Evolutionary conservation across 2,888 invertebrate genomes (phyloP).

Genomic region (Clostera curtula): DNA sequence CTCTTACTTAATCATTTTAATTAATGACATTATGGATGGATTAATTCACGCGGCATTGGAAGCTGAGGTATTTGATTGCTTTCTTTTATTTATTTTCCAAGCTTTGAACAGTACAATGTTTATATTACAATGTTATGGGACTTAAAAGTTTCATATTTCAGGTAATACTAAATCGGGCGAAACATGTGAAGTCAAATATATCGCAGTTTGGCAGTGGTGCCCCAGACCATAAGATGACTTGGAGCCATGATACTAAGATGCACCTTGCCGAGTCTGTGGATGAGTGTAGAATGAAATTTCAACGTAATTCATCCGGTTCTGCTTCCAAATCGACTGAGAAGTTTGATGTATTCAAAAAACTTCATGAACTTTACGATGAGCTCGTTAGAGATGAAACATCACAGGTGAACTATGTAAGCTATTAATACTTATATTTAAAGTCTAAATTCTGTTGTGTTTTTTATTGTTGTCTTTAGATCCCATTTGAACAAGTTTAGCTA

Average conservation of each 20-base stretch:
- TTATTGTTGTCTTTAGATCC: slow-evolving; percentile 1
- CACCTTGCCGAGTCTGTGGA: slow-evolving; percentile 67
- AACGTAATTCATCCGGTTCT: slow-evolving; percentile 54
- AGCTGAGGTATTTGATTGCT: slow-evolving; percentile 65
- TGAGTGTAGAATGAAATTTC: slow-evolving; percentile 66
- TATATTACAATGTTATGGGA: slow-evolving; percentile 12
- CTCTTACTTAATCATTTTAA: slow-evolving; percentile 60
- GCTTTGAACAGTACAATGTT: slow-evolving; percentile 18
- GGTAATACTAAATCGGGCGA: slow-evolving; percentile 67
- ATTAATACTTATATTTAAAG: slow-evolving; percentile 1
- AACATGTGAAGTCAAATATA: slow-evolving; percentile 67
- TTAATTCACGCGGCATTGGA: slow-evolving; percentile 75
- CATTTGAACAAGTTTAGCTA: too few relatives aligned
- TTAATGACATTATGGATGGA: slow-evolving; percentile 74
- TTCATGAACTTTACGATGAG: slow-evolving; percentile 67
- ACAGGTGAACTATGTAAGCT: slow-evolving; percentile 64
- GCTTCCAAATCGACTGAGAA: slow-evolving; percentile 52
- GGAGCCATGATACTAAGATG: slow-evolving; percentile 71
- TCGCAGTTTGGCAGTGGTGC: slow-evolving; percentile 65
- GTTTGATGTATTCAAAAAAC: slow-evolving; percentile 69
- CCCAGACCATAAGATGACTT: slow-evolving; percentile 71
- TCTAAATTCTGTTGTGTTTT: too few relatives aligned
- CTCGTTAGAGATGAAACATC: slow-evolving; percentile 62
- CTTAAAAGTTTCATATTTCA: slow-evolving; percentile 34
- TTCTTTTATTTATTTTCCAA: slow-evolving; percentile 37